Evolutionary conservation across 64 coral and sea anemone genomes (phyloP).

Genomic region (Montipora foliosa): DNA sequence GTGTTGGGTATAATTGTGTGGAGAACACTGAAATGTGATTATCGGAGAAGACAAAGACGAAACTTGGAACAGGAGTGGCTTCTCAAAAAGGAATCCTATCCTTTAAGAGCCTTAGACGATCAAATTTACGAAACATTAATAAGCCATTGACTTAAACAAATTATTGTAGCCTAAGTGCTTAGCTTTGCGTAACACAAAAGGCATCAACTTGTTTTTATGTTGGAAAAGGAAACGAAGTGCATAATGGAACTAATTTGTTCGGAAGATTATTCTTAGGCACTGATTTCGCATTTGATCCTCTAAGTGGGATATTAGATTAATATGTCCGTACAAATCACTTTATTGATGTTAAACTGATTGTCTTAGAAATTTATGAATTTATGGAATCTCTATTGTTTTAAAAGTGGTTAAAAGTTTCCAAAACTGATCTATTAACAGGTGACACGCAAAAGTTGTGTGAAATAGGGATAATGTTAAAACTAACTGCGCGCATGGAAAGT

Average conservation of each 20-base stretch:
- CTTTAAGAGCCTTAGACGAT: slow-evolving; percentile 8
- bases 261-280: not conserved
- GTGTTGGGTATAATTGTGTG: not conserved
- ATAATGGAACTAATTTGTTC: not conserved
- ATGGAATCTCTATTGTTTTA: not conserved
- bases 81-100: not conserved
- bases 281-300: not conserved
- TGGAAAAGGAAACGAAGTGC: not conserved
- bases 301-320: not conserved
- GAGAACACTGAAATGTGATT: not conserved
- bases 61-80: not conserved
- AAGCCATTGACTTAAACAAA: not conserved
- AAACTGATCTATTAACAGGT: not conserved
- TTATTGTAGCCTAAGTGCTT: not conserved
- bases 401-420: not conserved
- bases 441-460: too few species aligned
- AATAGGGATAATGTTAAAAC: too few species aligned
- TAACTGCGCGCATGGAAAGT: too few species aligned
- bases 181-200: slow-evolving; percentile 12
- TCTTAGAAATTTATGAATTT: not conserved
- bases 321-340: not conserved
- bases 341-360: not conserved
- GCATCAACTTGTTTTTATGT: not conserved
- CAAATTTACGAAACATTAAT: slow-evolving; percentile 17
- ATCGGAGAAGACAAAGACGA: not conserved